phyloP scores from a whole-genome alignment of 2,797 vertebrate species.

The Sebastes hubbsi region DNA sequence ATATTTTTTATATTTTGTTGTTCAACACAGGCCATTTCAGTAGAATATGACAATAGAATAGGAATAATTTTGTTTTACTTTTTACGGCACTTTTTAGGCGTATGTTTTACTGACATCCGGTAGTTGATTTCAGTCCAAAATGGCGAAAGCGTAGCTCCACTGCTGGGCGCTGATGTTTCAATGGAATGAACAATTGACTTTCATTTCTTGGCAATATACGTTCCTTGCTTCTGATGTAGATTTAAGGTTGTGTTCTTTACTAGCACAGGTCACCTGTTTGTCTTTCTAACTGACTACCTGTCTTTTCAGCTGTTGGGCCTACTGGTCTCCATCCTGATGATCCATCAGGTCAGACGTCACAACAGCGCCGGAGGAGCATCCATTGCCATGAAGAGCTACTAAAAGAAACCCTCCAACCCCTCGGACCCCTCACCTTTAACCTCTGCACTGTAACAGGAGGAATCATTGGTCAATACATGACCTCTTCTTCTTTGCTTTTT shows the following conservation, averaged over 20 bases:
- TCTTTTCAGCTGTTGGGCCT: constrained; percentile 62
- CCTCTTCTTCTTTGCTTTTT: background rate
- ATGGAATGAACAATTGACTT: too few relatives aligned
- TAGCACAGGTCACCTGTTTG: background rate
- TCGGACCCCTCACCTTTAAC: background rate
- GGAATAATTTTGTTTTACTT: too few relatives aligned
- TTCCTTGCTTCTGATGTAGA: background rate
- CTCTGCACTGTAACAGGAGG: constrained; percentile 24
- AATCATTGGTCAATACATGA: background rate
- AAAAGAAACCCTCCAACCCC: background rate
- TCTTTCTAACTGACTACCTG: background rate
- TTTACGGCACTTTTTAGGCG: too few relatives aligned
- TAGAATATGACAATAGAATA: too few relatives aligned
- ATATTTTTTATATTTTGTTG: too few relatives aligned
- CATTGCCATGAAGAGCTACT: constrained; percentile 66
- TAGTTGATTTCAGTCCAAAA: too few relatives aligned
- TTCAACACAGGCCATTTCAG: too few relatives aligned
- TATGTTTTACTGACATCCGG: too few relatives aligned
- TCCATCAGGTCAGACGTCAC: constrained; percentile 49
- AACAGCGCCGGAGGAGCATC: background rate
- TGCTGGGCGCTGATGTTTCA: too few relatives aligned
- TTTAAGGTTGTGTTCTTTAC: too few relatives aligned
- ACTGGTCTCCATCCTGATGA: constrained; percentile 62
- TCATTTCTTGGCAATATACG: too few relatives aligned
- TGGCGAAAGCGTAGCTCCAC: too few relatives aligned